Evolutionary conservation across 1,140 invertebrate genomes (phyloP), one percentile per base, ranked within the genome.

Genomic region (Saccostrea cuccullata): DNA sequence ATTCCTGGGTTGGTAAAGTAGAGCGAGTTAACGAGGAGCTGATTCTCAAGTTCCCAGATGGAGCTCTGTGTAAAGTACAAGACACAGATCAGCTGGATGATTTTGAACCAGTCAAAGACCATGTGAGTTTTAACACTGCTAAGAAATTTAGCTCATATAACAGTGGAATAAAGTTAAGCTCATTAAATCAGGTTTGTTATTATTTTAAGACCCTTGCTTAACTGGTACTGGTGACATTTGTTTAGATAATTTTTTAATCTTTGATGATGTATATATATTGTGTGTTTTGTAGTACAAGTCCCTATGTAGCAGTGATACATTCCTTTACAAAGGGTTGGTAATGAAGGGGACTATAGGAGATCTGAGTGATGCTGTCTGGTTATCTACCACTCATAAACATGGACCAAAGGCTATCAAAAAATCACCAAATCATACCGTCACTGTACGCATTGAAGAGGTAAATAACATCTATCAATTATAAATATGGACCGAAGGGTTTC

Each of bases 1-100:
- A 98, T 92, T 97, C 97, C 0, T 98, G 98, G 98, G 97, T 98
- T 83, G 98, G 98, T 6, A 94, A 95, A 88, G 92, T 96, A 77
- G 94, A 95, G 87, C 92, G 92, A 83, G 93, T 96, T 3, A 94
- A 94, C 87, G 93, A 94, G 84, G 92, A 93, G 20, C 87, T 96
- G 12, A 93, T 93, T 26, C 87, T 96, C 40, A 86, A 91, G 56
- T 95, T 95, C 88, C 55, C 91, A 58, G 96, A 96, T 93, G 96
- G 95, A 84, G 96, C 96, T 84, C 1, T 64, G 26, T 89, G 85
- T 86, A 67, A 47, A 70, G 67, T 88, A 47, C 70, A 36, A 55
- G 87, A 88, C 26, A 56, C 87, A 47, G 87, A 88, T 55, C 40
- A 55, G 20, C 67, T 77, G 9, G 64, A 86, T 4, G 64, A 73